Conservation (phyloP, 1,140 invertebrate species). For the Gyrodactylus bullatarudis region DNA sequence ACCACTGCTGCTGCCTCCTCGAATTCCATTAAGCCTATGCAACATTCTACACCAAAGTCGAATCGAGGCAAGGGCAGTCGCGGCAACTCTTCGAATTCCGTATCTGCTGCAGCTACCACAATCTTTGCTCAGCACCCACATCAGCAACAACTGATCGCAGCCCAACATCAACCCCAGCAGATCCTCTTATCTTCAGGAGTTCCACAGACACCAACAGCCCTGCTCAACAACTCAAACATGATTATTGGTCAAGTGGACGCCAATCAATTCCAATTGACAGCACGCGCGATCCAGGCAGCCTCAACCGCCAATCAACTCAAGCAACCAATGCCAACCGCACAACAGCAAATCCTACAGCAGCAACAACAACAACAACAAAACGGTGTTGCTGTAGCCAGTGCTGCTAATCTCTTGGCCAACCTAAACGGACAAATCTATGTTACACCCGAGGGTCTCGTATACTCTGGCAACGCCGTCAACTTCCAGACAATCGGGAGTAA, state of each 20-base stretch:
- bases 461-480: background rate
- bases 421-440: background rate
- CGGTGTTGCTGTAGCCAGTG: background rate
- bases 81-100: too few relatives aligned
- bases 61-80: background rate
- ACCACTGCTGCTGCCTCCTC: too few relatives aligned
- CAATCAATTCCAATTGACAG: background rate
- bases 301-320: too few relatives aligned
- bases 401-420: background rate
- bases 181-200: background rate
- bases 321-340: too few relatives aligned
- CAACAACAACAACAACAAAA: too few relatives aligned
- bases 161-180: background rate
- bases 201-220: background rate
- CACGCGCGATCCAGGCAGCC: too few relatives aligned
- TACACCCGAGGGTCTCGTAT: background rate
- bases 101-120: too few relatives aligned
- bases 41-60: background rate
- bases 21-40: background rate
- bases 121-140: too few relatives aligned
- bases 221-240: background rate
- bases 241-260: background rate
- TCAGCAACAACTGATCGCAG: too few relatives aligned
- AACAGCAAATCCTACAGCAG: too few relatives aligned
- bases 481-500: background rate